A percentile compares a stretch with the other conserved stretches of the same genome.
These are phyloP conservation scores for Agrochola lychnidis DNA, from an alignment of 2,888 invertebrate genomes.

Conservation along the genomic window DNA sequence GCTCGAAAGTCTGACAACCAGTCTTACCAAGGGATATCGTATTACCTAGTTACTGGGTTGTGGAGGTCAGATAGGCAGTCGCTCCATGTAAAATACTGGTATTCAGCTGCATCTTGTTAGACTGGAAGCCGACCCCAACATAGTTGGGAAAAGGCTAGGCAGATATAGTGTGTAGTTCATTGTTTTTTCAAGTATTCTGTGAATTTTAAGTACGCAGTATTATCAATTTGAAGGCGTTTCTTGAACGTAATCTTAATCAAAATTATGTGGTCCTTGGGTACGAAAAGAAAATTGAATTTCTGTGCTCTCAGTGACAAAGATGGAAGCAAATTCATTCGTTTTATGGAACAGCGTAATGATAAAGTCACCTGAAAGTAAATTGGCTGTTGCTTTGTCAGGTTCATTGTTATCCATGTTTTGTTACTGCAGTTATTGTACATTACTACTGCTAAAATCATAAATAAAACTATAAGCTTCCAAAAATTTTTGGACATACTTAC, in stretches of 20 bases:
- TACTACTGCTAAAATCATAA: no score
- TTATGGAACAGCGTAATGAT: not conserved
- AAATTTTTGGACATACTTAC: not conserved
- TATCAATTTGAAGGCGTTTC: not conserved
- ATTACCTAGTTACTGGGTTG: no score
- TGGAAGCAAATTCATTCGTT: no score
- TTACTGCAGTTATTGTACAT: not conserved
- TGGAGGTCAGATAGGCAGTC: no score
- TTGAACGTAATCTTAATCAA: not conserved
- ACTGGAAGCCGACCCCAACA: no score
- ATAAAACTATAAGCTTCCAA: not conserved
- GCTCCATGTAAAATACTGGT: no score
- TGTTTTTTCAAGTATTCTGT: no score
- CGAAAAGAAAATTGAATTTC: not conserved
- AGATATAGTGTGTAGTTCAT: no score
- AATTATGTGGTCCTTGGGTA: not conserved
- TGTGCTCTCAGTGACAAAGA: not conserved
- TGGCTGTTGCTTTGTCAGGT: not conserved
- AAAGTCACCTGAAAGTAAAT: not conserved
- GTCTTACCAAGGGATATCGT: no score
- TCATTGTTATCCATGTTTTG: not conserved
- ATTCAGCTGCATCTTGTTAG: no score
- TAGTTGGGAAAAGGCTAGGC: no score
- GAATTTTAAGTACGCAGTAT: not conserved
- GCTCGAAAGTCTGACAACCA: no score